Base-by-base conservation (phyloP, 2,113 vertebrate species). In the Rhinoptilus africanus region DNA sequence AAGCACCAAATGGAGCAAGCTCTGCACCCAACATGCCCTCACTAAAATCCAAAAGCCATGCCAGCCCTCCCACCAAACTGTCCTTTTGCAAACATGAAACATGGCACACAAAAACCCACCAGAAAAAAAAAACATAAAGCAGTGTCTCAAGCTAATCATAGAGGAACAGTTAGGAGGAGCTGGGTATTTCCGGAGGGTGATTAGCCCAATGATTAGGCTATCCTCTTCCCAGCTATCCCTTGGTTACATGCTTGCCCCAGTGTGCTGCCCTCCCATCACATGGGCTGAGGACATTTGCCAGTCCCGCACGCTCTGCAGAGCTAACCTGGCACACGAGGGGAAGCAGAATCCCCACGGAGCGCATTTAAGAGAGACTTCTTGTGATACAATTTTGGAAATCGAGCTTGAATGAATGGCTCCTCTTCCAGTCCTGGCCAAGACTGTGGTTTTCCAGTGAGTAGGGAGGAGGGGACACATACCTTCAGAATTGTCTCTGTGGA, bases 391-490 rank as follows among this genome's bases (percentile, higher is more conserved):
- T 71, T 87, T 53, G 92, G 89, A 95, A 95, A 89, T 27, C 0
- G 0, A 43, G 67, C 73, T 76, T 71, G 83, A 53, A 57, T 35
- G 93, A 64, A 64, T 9, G 73, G 89, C 72, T 96, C 59, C 50
- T 93, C 92, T 74, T 85, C 86, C 83, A 79, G 59, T 76, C 35
- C 57, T 77, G 89, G 96, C 96, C 94, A 37, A 79, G 91, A 63
- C 92, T 92, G 86, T 89, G 96, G 96, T 96, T 97, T 97, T 96
- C 80, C 75, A 26, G 18, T 34, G 91, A 84, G 35, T 75, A 41
- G 69, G 81, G 59, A 89, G 96, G 95, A 89, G 89, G 89, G 71
- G 78, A 43, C 47, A 9, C 88, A 75, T 68, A 66, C 85, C 88
- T 95, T 78, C n/a, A 54, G 93, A 88, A 86, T 26, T 80, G 66